These are phyloP conservation scores for Lochmaea capreae DNA, from an alignment of 2,888 invertebrate species.

Conservation along the genomic window DNA sequence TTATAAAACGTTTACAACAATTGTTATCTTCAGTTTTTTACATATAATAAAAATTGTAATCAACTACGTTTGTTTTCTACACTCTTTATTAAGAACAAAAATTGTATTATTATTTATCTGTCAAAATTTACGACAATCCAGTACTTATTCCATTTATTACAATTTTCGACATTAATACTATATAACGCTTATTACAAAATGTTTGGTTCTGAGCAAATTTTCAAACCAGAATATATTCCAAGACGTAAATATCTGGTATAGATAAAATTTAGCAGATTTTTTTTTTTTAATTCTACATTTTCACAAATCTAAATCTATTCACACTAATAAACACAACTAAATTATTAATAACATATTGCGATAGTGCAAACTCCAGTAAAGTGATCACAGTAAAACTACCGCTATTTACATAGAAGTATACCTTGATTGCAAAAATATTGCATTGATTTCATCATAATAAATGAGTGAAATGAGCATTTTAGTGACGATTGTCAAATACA, in stretches of 20 bases:
- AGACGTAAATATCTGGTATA: constrained; percentile 18
- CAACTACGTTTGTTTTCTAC: background rate
- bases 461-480: constrained; percentile 59
- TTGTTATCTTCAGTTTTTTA: too few relatives aligned
- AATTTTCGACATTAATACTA: background rate
- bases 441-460: constrained; percentile 47
- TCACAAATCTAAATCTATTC: constrained; percentile 41
- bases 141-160: background rate
- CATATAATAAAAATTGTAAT: background rate
- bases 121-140: background rate
- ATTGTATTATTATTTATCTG: background rate
- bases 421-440: constrained; percentile 51
- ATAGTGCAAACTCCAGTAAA: constrained; percentile 57
- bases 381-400: constrained; percentile 62
- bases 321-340: constrained; percentile 45
- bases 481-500: constrained; percentile 37
- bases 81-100: background rate
- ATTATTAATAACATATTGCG: constrained; percentile 51
- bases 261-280: constrained; percentile 24
- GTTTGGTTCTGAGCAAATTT: constrained; percentile 19
- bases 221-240: constrained; percentile 4
- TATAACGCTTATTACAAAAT: constrained; percentile 5
- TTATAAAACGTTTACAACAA: too few relatives aligned
- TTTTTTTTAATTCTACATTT: constrained; percentile 23
- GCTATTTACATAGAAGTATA: constrained; percentile 51